Evolutionary conservation across 1,140 invertebrate species (phyloP), one percentile per base, ranked within the genome.

Genomic region (Eupristina koningsbergeri): DNA sequence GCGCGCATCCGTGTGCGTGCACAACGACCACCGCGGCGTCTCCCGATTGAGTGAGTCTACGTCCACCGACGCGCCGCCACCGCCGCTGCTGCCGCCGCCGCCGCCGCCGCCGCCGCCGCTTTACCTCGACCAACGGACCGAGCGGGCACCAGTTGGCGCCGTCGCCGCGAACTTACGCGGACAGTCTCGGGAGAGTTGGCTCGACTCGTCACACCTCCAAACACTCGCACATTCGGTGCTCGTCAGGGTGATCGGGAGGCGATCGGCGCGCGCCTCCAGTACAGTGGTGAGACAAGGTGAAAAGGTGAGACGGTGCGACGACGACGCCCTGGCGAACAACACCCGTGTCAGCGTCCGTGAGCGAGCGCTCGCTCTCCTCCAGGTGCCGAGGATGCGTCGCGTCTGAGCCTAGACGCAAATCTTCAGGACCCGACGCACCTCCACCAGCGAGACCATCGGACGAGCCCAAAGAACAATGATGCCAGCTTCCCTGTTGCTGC

Each of bases 401-500:
- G 39, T 63, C 67, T 71, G 63, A 45, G 77, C 63, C 31, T 13
- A 0, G 50, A 19, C 45, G 47, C 58, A 29, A 61, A 53, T 19
- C 41, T 36, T 7, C n/a, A n/a, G 29, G 63, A 31, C 29, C 0
- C 53, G 53, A 58, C 53, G 53, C 9, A 9, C 13, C 7, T 50
- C 47, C 9, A 50, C 47, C 7, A 8, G 9, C 47, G n/a, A n/a
- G n/a, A n/a, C 6, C 47, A 1, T 50, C 47, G 47, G 47, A 15
- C 47, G 47, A 50, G 17, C 2, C 17, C 22, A 9, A 31, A 29
- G 13, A 41, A 53, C 34, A 29, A 83, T 36, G 75, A 84, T 84
- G 82, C 76, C 64, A 64, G 53, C 64, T 26, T 39, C 69, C n/a
- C n/a, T n/a, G n/a, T n/a, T n/a, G 77, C 77, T 84, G 50, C 78